phyloP scores from a whole-genome alignment of 2,888 invertebrate species.

The Chironomus riparius region DNA sequence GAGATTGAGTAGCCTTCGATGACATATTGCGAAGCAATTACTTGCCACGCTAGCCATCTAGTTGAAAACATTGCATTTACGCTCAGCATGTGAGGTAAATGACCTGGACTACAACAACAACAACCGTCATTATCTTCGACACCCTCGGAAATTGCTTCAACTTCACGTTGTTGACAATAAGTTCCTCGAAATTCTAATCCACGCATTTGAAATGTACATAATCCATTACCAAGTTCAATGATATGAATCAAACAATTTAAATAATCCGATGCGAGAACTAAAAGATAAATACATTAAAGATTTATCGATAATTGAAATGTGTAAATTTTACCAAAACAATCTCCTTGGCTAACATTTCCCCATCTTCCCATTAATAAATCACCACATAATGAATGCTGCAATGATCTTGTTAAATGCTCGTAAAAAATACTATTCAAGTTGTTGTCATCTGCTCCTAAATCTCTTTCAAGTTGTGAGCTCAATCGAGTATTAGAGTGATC shows the following conservation, averaged over 20 bases:
- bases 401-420: conserved; percentile 91
- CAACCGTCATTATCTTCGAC: conserved; percentile 91
- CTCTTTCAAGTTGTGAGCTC: conserved; percentile 88
- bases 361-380: conserved; percentile 87
- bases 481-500: conserved; percentile 96
- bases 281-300: conserved; percentile 21
- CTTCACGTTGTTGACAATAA: conserved; percentile 97
- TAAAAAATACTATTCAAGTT: conserved; percentile 99
- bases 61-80: conserved; percentile 96
- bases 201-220: conserved; percentile 95
- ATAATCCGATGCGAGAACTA: conserved; percentile 95
- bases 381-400: conserved; percentile 92
- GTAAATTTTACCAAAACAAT: conserved; percentile 65
- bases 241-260: conserved; percentile 97
- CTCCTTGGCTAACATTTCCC: conserved; percentile 94
- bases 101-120: conserved; percentile 86
- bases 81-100: conserved; percentile 78
- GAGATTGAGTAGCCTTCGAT: conserved; percentile 98
- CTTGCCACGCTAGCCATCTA: conserved; percentile 97
- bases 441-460: conserved; percentile 89
- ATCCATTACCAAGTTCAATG: conserved; percentile 93
- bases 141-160: conserved; percentile 96
- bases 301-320: too few relatives aligned
- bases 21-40: conserved; percentile 91
- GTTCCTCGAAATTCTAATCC: conserved; percentile 97